These are phyloP conservation scores for Perizoma affinitatum DNA, from an alignment of 2,888 invertebrate species.

Conservation along the genomic window DNA sequence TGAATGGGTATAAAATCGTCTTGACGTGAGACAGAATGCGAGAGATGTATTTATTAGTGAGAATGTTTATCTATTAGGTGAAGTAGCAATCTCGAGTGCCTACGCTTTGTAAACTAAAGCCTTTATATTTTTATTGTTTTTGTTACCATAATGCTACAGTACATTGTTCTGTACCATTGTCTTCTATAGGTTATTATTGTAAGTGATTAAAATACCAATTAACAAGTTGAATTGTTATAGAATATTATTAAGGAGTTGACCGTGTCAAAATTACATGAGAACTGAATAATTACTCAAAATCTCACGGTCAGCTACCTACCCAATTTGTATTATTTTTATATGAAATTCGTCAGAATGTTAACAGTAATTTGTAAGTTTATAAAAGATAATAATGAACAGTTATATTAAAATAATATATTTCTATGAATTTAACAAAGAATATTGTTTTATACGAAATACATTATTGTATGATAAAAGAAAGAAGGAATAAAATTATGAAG, in stretches of 20 bases:
- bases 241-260: constrained; percentile 48
- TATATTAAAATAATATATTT: constrained; percentile 84
- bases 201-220: constrained; percentile 80
- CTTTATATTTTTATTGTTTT: constrained; percentile 79
- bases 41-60: constrained; percentile 81
- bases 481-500: constrained; percentile 81
- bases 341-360: constrained; percentile 81
- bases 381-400: constrained; percentile 74
- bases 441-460: constrained; percentile 83
- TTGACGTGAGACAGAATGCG: constrained; percentile 57
- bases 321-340: constrained; percentile 82
- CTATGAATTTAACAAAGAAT: constrained; percentile 83
- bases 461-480: constrained; percentile 78
- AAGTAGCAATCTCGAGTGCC: constrained; percentile 85
- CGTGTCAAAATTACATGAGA: constrained; percentile 43
- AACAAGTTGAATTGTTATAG: constrained; percentile 83
- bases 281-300: constrained; percentile 26
- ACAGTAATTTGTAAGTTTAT: constrained; percentile 83
- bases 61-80: constrained; percentile 76
- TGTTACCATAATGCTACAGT: constrained; percentile 82
- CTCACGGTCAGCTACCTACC: constrained; percentile 42
- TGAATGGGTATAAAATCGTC: constrained; percentile 49
- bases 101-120: constrained; percentile 84
- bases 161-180: constrained; percentile 78
- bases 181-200: constrained; percentile 76